Evolutionary conservation across 2,888 invertebrate genomes (phyloP), one percentile per base, ranked within the genome.

Genomic region (Tetragonula carbonaria): DNA sequence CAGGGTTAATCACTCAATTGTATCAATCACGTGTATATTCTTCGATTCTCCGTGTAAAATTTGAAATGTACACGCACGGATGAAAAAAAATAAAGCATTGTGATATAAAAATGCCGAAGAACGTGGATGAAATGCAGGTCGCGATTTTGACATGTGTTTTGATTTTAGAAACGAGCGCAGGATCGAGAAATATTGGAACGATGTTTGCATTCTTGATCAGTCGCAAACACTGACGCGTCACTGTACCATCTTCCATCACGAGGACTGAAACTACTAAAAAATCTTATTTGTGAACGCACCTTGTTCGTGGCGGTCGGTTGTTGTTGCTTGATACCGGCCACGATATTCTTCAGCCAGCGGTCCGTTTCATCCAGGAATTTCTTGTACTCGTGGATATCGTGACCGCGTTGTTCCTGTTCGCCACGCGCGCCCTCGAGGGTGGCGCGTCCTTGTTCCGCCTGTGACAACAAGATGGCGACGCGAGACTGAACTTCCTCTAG

Each of bases 381-480:
- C 80, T 86, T 91, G 67, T 93, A 93, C 4, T 87, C 90, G 90
- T 95, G 93, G 53, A 96, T 93, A 92, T 96, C 96, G 73, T 95
- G 92, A 73, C 95, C 95, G 53, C 96, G 95, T 91, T 95, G 95
- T 82, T 95, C 95, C 90, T 96, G 96, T 2, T 93, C 93, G 81
- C 95, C 95, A 91, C 95, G 95, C 21, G 96, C 96, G 82, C 94
- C 95, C 90, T 95, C 95, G 77, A 96, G 93, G 87, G 95, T 94
- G 65, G 93, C 94, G 62, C 96, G 95, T 83, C 97, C 97, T 93
- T 97, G 96, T 76, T 97, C 96, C 0, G 97, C 97, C 92, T 97
- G 97, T 1, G 96, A 95, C 76, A 97, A 93, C 62, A 98, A 95
- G 78, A 96, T 96, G 74, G 96, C 95, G 83, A 97, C 96, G 87